phyloP scores from a whole-genome alignment of 2,888 invertebrate genomes.

The Oligia fasciuncula region DNA sequence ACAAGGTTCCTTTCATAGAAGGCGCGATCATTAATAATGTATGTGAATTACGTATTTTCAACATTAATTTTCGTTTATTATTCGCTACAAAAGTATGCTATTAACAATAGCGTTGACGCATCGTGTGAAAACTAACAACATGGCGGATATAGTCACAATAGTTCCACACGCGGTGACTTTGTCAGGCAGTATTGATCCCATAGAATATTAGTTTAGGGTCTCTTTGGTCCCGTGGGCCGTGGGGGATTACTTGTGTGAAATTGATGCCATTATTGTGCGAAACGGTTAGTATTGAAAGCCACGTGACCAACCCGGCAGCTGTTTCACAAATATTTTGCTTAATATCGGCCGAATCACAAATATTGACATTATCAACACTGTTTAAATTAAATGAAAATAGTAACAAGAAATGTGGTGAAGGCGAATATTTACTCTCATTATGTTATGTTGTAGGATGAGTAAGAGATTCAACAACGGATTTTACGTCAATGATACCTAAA shows the following conservation, averaged over 20 bases:
- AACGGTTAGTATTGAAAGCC: slow-evolving; percentile 59
- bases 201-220: slow-evolving; percentile 74
- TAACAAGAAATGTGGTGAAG: slow-evolving; percentile 29
- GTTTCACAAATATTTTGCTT: slow-evolving; percentile 66
- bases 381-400: slow-evolving; percentile 54
- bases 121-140: slow-evolving; percentile 75
- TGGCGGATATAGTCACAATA: slow-evolving; percentile 69
- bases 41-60: slow-evolving; percentile 50
- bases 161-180: slow-evolving; percentile 73
- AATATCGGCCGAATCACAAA: slow-evolving; percentile 51
- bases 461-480: not conserved
- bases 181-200: slow-evolving; percentile 73
- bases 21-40: slow-evolving; percentile 59
- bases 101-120: slow-evolving; percentile 66
- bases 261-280: slow-evolving; percentile 81
- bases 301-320: slow-evolving; percentile 66
- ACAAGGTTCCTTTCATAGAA: slow-evolving; percentile 53
- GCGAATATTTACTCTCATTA: slow-evolving; percentile 40
- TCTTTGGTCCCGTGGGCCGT: slow-evolving; percentile 64
- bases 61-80: slow-evolving; percentile 57
- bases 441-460: not conserved
- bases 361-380: slow-evolving; percentile 44
- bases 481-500: not conserved
- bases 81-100: slow-evolving; percentile 50
- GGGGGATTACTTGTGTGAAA: slow-evolving; percentile 76